Conservation (phyloP, 92 coral and sea anemone species). For the Anthopleura xanthogrammica region DNA sequence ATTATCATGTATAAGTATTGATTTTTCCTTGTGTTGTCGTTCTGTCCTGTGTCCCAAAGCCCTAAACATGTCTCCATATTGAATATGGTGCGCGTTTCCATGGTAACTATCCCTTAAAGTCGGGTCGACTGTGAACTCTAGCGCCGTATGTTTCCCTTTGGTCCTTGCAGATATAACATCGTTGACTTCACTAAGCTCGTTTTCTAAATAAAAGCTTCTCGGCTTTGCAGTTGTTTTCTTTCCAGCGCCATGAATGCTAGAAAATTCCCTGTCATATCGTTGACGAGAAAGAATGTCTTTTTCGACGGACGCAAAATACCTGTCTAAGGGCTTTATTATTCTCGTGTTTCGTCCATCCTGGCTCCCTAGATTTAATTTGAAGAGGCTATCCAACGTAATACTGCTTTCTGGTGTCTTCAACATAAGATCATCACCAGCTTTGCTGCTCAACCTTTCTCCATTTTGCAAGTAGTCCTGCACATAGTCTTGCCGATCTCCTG, state of each 20-base stretch:
- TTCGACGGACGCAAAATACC: background rate
- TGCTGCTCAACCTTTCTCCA: background rate
- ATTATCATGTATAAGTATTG: background rate
- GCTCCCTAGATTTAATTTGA: background rate
- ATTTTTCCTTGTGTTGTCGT: background rate
- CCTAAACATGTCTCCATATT: slow-evolving; percentile 1
- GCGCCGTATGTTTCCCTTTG: background rate
- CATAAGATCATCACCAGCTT: background rate
- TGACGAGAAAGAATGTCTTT: background rate
- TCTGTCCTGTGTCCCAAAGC: background rate
- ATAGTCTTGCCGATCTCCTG: background rate
- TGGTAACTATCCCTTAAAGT: background rate
- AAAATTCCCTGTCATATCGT: background rate
- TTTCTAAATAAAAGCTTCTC: background rate
- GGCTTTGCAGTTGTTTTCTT: background rate
- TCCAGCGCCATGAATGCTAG: background rate
- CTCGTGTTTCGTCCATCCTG: background rate
- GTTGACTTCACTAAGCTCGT: background rate
- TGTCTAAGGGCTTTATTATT: background rate
- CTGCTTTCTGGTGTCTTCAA: background rate
- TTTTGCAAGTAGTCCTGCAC: background rate
- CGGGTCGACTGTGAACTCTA: background rate
- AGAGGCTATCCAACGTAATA: background rate
- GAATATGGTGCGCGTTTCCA: background rate
- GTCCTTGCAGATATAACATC: background rate